Evolutionary conservation across 2,888 invertebrate species (phyloP).

Genomic region (Allacma fusca): DNA sequence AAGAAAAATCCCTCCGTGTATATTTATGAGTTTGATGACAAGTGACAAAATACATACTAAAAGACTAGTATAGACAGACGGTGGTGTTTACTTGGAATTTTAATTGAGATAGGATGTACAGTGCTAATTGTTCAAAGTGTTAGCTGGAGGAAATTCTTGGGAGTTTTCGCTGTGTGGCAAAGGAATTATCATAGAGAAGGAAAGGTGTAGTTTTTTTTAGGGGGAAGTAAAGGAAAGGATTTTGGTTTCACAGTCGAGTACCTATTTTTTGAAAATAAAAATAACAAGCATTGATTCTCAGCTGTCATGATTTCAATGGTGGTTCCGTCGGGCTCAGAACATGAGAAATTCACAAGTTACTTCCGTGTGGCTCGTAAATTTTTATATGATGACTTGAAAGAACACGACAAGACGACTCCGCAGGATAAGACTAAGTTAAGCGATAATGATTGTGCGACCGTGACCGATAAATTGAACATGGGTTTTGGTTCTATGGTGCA

Average conservation of each 20-base stretch:
- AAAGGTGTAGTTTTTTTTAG: too few relatives aligned
- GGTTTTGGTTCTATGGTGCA: constrained; percentile 46
- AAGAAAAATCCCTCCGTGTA: too few relatives aligned
- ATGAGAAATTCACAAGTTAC: constrained; percentile 41
- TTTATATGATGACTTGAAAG: constrained; percentile 25
- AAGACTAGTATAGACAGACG: too few relatives aligned
- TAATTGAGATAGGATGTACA: too few relatives aligned
- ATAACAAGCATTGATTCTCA: neutral
- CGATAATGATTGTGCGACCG: constrained; percentile 26
- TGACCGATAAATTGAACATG: constrained; percentile 45
- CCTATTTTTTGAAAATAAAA: neutral
- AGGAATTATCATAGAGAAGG: neutral
- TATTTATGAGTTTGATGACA: too few relatives aligned
- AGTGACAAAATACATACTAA: too few relatives aligned
- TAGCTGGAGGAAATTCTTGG: neutral
- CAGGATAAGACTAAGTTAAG: constrained; percentile 20
- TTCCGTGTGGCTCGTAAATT: constrained; percentile 37
- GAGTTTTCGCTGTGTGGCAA: neutral
- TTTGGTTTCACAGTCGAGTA: constrained; percentile 13
- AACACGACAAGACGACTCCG: constrained; percentile 8
- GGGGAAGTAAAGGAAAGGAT: constrained; percentile 5
- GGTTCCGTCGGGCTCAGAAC: constrained; percentile 36
- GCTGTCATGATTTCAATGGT: constrained; percentile 43
- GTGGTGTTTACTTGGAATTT: too few relatives aligned
- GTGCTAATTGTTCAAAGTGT: too few relatives aligned